These are phyloP conservation scores for Hyles vespertilio DNA, from an alignment of 1,140 invertebrate species.

Conservation along the genomic window DNA sequence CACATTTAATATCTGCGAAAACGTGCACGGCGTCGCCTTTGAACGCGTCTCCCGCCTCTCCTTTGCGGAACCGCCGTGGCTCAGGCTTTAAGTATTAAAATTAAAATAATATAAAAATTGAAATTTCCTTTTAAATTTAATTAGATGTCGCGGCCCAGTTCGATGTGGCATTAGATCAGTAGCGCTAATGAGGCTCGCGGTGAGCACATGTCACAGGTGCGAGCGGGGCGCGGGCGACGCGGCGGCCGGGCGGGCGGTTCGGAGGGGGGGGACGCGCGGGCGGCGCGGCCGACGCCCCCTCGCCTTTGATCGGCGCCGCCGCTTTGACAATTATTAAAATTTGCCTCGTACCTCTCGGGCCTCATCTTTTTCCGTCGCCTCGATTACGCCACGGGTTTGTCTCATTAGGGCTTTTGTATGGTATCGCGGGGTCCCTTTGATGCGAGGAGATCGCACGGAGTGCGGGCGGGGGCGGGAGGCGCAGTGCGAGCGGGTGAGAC, in stretches of 20 bases:
- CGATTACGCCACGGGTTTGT: slow-evolving; percentile 74
- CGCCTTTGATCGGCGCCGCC: slow-evolving; percentile 71
- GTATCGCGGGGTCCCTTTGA: slow-evolving; percentile 67
- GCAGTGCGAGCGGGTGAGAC: slow-evolving; percentile 26
- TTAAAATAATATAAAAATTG: slow-evolving; percentile 69
- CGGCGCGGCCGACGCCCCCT: slow-evolving; percentile 26
- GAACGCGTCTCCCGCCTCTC: slow-evolving; percentile 57
- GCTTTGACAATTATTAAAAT: slow-evolving; percentile 76
- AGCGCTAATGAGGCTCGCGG: slow-evolving; percentile 66
- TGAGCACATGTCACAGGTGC: slow-evolving; percentile 58
- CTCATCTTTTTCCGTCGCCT: slow-evolving; percentile 75
- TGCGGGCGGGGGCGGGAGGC: slow-evolving; percentile 43
- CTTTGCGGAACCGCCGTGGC: slow-evolving; percentile 57
- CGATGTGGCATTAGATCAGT: slow-evolving; percentile 68
- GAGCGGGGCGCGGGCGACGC: slow-evolving; percentile 19
- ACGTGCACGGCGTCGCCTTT: slow-evolving; percentile 71
- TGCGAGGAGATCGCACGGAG: slow-evolving; percentile 13
- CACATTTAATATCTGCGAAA: slow-evolving; percentile 76
- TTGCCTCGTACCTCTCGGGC: slow-evolving; percentile 71
- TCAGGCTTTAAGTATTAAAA: slow-evolving; percentile 68
- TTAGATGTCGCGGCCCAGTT: slow-evolving; percentile 62
- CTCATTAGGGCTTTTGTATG: slow-evolving; percentile 74
- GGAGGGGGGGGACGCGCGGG: slow-evolving; percentile 12
- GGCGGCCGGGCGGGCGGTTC: slow-evolving; percentile 18
- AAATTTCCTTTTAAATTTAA: slow-evolving; percentile 71